Evolutionary conservation across 2,113 vertebrate genomes (phyloP), one percentile per base, ranked within the genome.

Genomic region (Hyla sarda): DNA sequence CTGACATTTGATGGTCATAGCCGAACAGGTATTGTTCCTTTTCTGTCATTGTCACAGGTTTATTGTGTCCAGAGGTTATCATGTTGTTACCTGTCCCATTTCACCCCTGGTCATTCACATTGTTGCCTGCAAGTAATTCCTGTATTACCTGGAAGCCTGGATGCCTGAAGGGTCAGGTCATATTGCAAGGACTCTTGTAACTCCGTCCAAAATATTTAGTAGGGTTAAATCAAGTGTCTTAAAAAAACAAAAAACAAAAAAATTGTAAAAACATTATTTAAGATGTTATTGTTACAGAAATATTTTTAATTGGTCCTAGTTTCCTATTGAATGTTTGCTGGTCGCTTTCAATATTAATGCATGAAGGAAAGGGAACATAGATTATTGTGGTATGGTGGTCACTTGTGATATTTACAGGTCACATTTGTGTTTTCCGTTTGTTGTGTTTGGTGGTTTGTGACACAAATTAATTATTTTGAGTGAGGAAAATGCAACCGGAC

Each of bases 131-230:
- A 60, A 75, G 72, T 32, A 10, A 74, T 60, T 60, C 82, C 82
- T 60, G 72, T 84, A 47, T 76, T 75, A 75, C 82, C 72, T 62
- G 37, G 54, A 84, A 48, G 19, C 45, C 82, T 65, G 82, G 71
- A 17, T 34, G 74, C 19, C 54, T 12, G 13, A 7, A 19, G 32
- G 21, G 41, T 79, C 30, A 60, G 13, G 32, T 25, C 54, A 45
- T 5, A 65, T 3, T 5, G 4, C 37, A 77, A 17, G 21, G 13
- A 32, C 28, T 50, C 25, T 76, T 5, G 1, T 8, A 14, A 8
- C 56, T 4, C 2, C 47, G 1, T 17, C 12, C 17, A 25, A 19
- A 73, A 6, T 23, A 37, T 41, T 10, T 41, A 30, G 30, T 13
- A 16, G 28, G 28, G 25, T 67, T 25, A 25, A 23, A 58, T 58